Percentiles rank a stretch among this genome's conserved stretches.
Conservation (phyloP, 1,140 invertebrate genomes). For the Diachasma alloeum region DNA sequence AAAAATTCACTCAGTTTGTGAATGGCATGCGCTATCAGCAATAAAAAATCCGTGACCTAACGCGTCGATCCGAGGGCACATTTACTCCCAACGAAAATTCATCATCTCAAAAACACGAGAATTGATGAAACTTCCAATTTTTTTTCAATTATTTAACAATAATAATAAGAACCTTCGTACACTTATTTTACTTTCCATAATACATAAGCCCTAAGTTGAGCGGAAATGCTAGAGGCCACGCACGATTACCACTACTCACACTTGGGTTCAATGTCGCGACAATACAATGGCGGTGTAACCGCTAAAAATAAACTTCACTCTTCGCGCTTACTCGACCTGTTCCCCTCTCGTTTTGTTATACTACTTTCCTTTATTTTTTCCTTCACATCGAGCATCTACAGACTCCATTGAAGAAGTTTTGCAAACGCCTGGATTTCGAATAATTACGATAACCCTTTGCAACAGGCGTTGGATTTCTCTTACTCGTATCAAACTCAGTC, state of each 20-base stretch:
- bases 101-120: neutral
- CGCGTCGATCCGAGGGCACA: neutral
- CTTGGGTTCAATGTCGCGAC: constrained; percentile 55
- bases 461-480: too few species aligned
- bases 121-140: neutral
- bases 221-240: constrained; percentile 15
- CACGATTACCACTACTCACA: constrained; percentile 16
- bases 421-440: too few species aligned
- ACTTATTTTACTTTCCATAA: neutral
- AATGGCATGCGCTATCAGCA: neutral
- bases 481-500: too few species aligned
- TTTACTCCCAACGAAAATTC: neutral
- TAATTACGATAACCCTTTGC: too few species aligned
- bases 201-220: constrained; percentile 9
- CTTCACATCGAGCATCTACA: neutral
- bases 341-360: constrained; percentile 1
- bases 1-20: neutral
- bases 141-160: neutral
- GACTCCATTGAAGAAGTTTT: neutral
- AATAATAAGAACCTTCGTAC: neutral
- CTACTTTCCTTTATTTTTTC: constrained; percentile 13
- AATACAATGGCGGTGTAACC: constrained; percentile 60
- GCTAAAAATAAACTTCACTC: constrained; percentile 59
- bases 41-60: neutral
- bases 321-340: constrained; percentile 19